Evolutionary conservation across 2,113 vertebrate genomes (phyloP), one percentile per base, ranked within the genome.

Genomic region (Thermophis baileyi): DNA sequence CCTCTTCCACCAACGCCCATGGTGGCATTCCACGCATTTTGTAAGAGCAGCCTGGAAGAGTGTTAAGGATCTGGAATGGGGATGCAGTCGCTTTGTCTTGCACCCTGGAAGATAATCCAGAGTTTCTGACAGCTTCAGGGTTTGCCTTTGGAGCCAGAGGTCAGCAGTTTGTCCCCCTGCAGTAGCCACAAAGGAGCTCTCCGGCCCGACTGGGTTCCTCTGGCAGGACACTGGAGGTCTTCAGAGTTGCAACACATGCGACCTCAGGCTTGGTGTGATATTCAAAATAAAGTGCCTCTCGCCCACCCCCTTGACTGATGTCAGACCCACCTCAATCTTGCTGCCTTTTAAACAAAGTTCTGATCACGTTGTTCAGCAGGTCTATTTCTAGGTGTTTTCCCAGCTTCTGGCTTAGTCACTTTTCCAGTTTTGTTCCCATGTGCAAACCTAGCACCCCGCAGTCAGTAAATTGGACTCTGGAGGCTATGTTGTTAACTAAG

Each of bases 341-440:
- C 50, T 51, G 8, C n/a, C 87, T 51, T 53, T 88, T 53, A 20
- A 47, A 12, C 85, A 49, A 47, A 87, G 24, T n/a, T 46, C 27
- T 53, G 81, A 22, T 44, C 85, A 40, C 90, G 16, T 0, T 91
- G 90, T 1, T 90, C 35, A 63, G 94, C 92, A 6, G 12, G 93
- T 55, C 87, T 90, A 3, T 93, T 95, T 94, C 91, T 93, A 90
- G 63, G 85, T 92, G 16, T 92, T 90, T 89, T 89, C 88, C 88
- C 63, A 89, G 69, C 93, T 89, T 50, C 11, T 90, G 90, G 46
- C 24, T 24, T 60, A 81, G 35, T 92, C 88, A 93, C 91, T 44
- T 93, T 44, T 90, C 93, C 88, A 87, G 0, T 0, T 89, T 89
- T 94, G 47, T 9, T 89, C 85, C 91, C 0, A 6, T 87, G n/a